phyloP scores from a whole-genome alignment of 2,797 vertebrate genomes.

The Sebastes nivosus region DNA sequence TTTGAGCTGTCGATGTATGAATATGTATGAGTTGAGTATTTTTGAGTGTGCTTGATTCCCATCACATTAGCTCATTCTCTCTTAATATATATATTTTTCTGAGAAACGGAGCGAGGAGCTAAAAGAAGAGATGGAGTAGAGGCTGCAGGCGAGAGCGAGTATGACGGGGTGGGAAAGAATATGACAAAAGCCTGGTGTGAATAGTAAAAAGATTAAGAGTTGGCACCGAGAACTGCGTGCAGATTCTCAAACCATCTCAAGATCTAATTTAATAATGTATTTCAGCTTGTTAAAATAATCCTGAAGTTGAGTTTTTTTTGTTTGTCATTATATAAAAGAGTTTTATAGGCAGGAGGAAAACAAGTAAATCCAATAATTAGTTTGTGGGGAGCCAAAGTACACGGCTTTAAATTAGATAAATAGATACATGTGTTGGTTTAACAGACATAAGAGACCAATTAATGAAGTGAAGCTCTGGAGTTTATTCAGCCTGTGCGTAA shows the following conservation, averaged over 20 bases:
- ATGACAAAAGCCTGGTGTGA: conserved; percentile 20
- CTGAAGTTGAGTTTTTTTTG: neutral
- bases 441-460: conserved; percentile 69
- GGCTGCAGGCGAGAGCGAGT: conserved; percentile 21
- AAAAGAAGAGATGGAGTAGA: conserved; percentile 26
- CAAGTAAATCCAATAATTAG: conserved; percentile 59
- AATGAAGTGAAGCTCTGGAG: conserved; percentile 48
- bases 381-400: conserved; percentile 52
- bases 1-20: conserved; percentile 18
- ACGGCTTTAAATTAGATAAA: conserved; percentile 62
- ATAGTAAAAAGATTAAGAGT: conserved; percentile 14
- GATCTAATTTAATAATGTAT: conserved; percentile 52
- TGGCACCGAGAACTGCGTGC: conserved; percentile 24
- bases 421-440: conserved; percentile 69
- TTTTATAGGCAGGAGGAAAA: conserved; percentile 52
- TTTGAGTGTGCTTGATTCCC: conserved; percentile 14
- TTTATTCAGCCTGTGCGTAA: conserved; percentile 41
- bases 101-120: conserved; percentile 12
- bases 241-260: conserved; percentile 33
- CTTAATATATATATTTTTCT: neutral
- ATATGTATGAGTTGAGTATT: conserved; percentile 45
- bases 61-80: conserved; percentile 31
- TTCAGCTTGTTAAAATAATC: conserved; percentile 49
- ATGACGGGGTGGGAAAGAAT: neutral
- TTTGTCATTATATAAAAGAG: conserved; percentile 19